Evolutionary conservation across 2,888 invertebrate species (phyloP).

Genomic region (Parapristionchus giblindavisi): DNA sequence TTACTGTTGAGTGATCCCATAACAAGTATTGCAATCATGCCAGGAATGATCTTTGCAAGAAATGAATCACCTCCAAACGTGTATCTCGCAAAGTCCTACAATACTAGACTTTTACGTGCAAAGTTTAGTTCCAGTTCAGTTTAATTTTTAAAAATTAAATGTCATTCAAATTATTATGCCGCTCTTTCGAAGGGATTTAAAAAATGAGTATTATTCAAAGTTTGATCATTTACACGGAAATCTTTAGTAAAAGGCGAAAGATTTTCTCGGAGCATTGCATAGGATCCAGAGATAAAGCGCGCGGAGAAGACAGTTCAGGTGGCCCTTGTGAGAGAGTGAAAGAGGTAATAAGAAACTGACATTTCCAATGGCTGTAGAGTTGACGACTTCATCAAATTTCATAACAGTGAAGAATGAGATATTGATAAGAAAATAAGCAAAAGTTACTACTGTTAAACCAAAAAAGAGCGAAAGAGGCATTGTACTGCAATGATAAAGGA

Average conservation of each 20-base stretch:
- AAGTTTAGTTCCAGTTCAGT: too few relatives aligned
- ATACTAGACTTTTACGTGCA: too few relatives aligned
- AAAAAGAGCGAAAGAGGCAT: slow-evolving; percentile 58
- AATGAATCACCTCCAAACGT: slow-evolving; percentile 50
- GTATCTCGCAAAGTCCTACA: slow-evolving; percentile 54
- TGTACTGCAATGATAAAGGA: slow-evolving; percentile 53
- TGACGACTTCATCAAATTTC: slow-evolving; percentile 47
- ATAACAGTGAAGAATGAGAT: slow-evolving; percentile 59
- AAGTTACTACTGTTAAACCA: slow-evolving; percentile 51
- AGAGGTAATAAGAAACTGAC: slow-evolving; percentile 39
- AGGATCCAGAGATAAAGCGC: slow-evolving; percentile 35
- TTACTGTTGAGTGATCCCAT: slow-evolving; percentile 61
- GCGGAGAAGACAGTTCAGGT: neutral
- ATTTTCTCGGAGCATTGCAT: slow-evolving; percentile 43
- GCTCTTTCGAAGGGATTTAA: slow-evolving; percentile 38
- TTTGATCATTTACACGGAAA: slow-evolving; percentile 51
- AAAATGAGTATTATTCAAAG: slow-evolving; percentile 37
- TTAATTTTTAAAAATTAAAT: too few relatives aligned
- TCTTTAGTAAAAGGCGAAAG: slow-evolving; percentile 58
- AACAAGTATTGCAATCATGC: slow-evolving; percentile 57
- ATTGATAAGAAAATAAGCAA: slow-evolving; percentile 55
- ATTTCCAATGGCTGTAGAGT: slow-evolving; percentile 56
- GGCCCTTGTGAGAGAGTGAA: too few relatives aligned
- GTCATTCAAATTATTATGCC: slow-evolving; percentile 12
- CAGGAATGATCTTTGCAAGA: slow-evolving; percentile 57